These are phyloP conservation scores for Papilio elwesi DNA, from an alignment of 2,888 invertebrate species.

Conservation along the genomic window DNA sequence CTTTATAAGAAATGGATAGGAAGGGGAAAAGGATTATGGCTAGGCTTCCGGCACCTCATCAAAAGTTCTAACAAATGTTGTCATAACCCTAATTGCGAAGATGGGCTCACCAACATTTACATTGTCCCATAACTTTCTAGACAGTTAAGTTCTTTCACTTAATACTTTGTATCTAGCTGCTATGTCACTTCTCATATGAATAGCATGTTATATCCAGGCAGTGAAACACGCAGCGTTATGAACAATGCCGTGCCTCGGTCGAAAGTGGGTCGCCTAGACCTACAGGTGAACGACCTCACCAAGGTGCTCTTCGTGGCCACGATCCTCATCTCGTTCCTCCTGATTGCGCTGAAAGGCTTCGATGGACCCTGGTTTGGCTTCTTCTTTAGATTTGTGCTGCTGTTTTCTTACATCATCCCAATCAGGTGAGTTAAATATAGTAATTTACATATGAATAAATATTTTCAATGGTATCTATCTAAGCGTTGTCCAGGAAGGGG, in stretches of 20 bases:
- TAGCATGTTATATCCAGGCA: slow-evolving; percentile 81
- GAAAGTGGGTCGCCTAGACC: slow-evolving; percentile 97
- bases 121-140: no score
- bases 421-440: slow-evolving; percentile 88
- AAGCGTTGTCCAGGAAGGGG: no score
- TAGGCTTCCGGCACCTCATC: no score
- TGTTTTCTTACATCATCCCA: slow-evolving; percentile 99
- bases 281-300: slow-evolving; percentile 98
- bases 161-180: background rate
- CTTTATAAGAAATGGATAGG: no score
- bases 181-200: background rate
- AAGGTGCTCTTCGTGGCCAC: slow-evolving; percentile 97
- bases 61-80: no score
- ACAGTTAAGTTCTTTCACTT: slow-evolving; percentile 5
- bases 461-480: background rate
- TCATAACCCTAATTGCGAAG: no score
- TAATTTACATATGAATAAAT: background rate
- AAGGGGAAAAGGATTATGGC: no score
- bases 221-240: slow-evolving; percentile 99
- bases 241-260: slow-evolving; percentile 98
- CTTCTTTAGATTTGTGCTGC: slow-evolving; percentile 96
- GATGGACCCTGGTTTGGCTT: slow-evolving; percentile 98
- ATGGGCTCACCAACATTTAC: no score
- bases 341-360: slow-evolving; percentile 98
- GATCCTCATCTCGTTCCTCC: slow-evolving; percentile 93